Conservation (phyloP, 2,797 vertebrate genomes). For the Notoglanidium macrostoma region DNA sequence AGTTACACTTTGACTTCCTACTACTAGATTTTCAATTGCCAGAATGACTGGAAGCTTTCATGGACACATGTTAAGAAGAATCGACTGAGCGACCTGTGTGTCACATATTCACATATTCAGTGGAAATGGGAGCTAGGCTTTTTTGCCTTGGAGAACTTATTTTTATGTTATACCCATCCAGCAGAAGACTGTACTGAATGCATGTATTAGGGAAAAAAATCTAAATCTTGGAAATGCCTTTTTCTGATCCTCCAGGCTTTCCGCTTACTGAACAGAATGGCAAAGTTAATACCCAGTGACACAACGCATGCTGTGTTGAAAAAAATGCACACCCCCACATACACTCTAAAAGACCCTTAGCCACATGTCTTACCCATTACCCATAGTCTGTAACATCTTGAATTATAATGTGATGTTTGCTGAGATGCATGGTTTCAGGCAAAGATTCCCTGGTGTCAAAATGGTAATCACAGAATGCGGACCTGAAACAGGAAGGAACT, state of each 20-base stretch:
- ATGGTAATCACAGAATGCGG: conserved; percentile 19
- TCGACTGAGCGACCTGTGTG: background rate
- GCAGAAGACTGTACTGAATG: conserved; percentile 20
- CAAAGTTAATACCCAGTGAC: conserved; percentile 46
- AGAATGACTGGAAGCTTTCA: background rate
- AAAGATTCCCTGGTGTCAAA: conserved; percentile 27
- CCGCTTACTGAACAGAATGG: conserved; percentile 41
- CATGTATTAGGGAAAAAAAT: conserved; percentile 7
- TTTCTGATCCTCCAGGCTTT: conserved; percentile 43
- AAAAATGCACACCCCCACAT: conserved; percentile 31
- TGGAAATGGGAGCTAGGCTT: background rate
- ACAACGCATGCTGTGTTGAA: conserved; percentile 26
- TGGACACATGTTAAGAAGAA: conserved; percentile 1
- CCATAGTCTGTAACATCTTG: conserved; percentile 26
- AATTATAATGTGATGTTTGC: conserved; percentile 42
- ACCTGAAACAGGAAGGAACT: background rate
- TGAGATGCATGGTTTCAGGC: conserved; percentile 17
- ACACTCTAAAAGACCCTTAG: conserved; percentile 32
- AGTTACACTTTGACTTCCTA: background rate
- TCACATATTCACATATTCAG: conserved; percentile 6
- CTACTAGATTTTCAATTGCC: background rate
- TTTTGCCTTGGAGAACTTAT: conserved; percentile 28
- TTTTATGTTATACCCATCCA: conserved; percentile 23
- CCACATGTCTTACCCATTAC: conserved; percentile 35
- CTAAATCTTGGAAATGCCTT: conserved; percentile 39